These are phyloP conservation scores for Pediacus dermestoides DNA, from an alignment of 2,888 invertebrate species.

Conservation along the genomic window DNA sequence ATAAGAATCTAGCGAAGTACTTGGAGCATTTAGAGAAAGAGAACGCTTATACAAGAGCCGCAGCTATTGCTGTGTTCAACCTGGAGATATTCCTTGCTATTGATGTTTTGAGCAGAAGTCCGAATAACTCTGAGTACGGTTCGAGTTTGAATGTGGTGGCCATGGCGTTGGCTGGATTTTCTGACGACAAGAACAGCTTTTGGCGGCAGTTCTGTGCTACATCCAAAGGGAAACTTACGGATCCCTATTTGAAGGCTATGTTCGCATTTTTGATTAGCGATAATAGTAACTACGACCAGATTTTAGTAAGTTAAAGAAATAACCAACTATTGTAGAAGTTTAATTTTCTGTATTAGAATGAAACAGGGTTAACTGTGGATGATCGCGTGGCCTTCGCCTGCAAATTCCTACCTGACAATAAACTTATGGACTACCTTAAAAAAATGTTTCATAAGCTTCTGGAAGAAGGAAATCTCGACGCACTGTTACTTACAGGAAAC, in stretches of 20 bases:
- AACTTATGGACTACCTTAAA: constrained; percentile 75
- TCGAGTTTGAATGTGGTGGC: constrained; percentile 63
- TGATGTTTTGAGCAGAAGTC: constrained; percentile 77
- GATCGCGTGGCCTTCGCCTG: constrained; percentile 91
- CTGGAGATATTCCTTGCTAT: constrained; percentile 80
- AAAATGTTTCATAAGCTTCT: constrained; percentile 66
- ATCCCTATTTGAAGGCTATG: constrained; percentile 87
- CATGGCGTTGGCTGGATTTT: constrained; percentile 81
- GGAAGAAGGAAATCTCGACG: constrained; percentile 77
- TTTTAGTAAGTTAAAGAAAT: constrained; percentile 59
- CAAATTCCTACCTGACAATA: constrained; percentile 75
- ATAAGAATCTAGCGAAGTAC: constrained; percentile 64
- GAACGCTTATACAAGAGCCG: constrained; percentile 75
- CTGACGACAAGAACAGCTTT: constrained; percentile 75
- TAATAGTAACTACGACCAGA: constrained; percentile 69
- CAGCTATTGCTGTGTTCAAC: constrained; percentile 88
- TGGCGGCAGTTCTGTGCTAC: constrained; percentile 73
- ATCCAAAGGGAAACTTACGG: constrained; percentile 74
- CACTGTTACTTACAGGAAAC: constrained; percentile 78
- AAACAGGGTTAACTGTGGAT: constrained; percentile 78
- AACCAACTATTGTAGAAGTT: too few species aligned
- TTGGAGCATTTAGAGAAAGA: constrained; percentile 70
- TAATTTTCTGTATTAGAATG: constrained; percentile 61
- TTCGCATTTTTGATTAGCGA: constrained; percentile 87
- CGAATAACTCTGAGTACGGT: constrained; percentile 38